phyloP scores from a whole-genome alignment of 2,797 vertebrate species.

The Anabacerthia variegaticeps region DNA sequence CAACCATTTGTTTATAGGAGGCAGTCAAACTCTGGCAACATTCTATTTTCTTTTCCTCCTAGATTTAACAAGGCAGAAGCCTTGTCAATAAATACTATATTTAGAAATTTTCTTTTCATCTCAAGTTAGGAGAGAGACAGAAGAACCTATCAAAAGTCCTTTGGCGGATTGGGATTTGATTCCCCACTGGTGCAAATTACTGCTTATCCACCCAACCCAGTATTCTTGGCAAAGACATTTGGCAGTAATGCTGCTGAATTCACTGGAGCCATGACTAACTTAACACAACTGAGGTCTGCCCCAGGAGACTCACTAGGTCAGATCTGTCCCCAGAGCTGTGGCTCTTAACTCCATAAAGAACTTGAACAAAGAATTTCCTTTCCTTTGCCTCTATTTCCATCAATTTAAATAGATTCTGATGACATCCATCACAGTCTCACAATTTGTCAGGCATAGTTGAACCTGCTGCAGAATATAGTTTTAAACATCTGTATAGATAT shows the following conservation, averaged over 20 bases:
- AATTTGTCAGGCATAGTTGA: not conserved
- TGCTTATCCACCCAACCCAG: not conserved
- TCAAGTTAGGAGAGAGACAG: not conserved
- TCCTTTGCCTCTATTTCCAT: not conserved
- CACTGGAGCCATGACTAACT: not conserved
- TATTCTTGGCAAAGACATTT: not conserved
- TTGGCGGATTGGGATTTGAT: not conserved
- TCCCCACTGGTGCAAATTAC: not conserved
- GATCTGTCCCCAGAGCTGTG: not conserved
- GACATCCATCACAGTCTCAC: not conserved
- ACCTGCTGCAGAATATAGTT: not conserved
- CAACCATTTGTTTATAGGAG: not conserved
- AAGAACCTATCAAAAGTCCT: not conserved
- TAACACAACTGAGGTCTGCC: not conserved
- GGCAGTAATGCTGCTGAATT: not conserved
- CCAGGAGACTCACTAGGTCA: not conserved
- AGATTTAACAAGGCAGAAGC: not conserved
- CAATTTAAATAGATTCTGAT: not conserved
- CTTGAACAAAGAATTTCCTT: not conserved
- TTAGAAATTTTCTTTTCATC: not conserved
- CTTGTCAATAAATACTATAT: not conserved
- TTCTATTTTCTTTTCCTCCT: not conserved
- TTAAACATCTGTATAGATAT: not conserved
- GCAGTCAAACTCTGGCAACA: rapidly evolving
- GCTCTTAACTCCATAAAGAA: not conserved